These are phyloP conservation scores for Hyles euphorbiae DNA, from an alignment of 1,140 invertebrate genomes.

Conservation along the genomic window DNA sequence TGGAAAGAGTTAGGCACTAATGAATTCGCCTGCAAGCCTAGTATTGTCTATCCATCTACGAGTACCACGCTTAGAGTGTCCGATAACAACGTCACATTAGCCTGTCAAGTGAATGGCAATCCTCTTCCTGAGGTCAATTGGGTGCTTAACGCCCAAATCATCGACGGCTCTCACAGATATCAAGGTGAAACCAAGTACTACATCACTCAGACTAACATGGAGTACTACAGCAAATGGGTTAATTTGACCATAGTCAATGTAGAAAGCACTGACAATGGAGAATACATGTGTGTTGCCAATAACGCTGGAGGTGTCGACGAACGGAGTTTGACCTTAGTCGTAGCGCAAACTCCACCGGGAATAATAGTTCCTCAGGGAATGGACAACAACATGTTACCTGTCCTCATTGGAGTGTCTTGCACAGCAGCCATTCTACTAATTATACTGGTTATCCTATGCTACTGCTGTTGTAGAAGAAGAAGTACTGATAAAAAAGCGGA, in stretches of 20 bases:
- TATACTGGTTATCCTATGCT: slow-evolving; percentile 79
- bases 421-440: slow-evolving; percentile 77
- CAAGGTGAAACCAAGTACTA: slow-evolving; percentile 66
- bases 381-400: slow-evolving; percentile 66
- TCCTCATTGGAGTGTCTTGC: slow-evolving; percentile 73
- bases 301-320: slow-evolving; percentile 90
- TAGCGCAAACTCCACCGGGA: slow-evolving; percentile 69
- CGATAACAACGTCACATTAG: slow-evolving; percentile 83
- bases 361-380: slow-evolving; percentile 65
- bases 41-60: slow-evolving; percentile 77
- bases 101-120: slow-evolving; percentile 85
- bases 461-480: slow-evolving; percentile 80
- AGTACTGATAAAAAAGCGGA: slow-evolving; percentile 74
- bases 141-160: slow-evolving; percentile 80
- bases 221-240: slow-evolving; percentile 78
- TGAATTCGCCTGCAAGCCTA: slow-evolving; percentile 90
- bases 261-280: slow-evolving; percentile 85
- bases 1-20: slow-evolving; percentile 84
- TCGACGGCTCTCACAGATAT: slow-evolving; percentile 76
- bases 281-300: slow-evolving; percentile 91
- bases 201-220: slow-evolving; percentile 43
- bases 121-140: slow-evolving; percentile 85
- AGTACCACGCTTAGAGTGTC: slow-evolving; percentile 76
- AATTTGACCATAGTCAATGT: slow-evolving; percentile 86
- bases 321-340: slow-evolving; percentile 81